Evolutionary conservation across 2,113 vertebrate species (phyloP).

Genomic region (Periophthalmodon schlosseri): DNA sequence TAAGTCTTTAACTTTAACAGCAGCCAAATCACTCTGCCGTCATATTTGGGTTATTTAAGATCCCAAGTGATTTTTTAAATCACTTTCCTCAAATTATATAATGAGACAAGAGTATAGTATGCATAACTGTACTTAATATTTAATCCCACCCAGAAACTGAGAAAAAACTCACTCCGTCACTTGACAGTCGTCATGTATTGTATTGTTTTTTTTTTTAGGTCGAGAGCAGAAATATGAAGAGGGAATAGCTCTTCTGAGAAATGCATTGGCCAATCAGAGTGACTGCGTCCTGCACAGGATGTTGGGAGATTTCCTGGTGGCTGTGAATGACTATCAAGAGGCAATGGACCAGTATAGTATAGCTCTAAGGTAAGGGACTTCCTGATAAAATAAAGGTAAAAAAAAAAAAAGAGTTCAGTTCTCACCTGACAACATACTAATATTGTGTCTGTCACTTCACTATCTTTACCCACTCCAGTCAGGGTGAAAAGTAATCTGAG

Average conservation of each 20-base stretch:
- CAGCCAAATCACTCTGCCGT: neutral
- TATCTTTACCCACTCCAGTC: too few relatives aligned
- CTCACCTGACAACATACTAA: too few relatives aligned
- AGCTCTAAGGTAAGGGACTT: slow-evolving; percentile 86
- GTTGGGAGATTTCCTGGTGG: slow-evolving; percentile 95
- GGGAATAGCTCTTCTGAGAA: slow-evolving; percentile 90
- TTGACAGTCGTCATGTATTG: neutral
- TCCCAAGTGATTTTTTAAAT: too few relatives aligned
- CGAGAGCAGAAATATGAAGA: slow-evolving; percentile 97
- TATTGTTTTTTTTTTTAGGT: slow-evolving; percentile 70
- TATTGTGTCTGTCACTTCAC: too few relatives aligned
- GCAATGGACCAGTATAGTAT: slow-evolving; percentile 99
- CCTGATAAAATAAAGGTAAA: too few relatives aligned
- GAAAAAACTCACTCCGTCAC: too few relatives aligned
- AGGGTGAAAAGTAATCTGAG: too few relatives aligned
- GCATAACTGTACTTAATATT: neutral
- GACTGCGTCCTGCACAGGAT: slow-evolving; percentile 96
- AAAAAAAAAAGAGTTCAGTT: too few relatives aligned
- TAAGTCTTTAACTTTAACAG: slow-evolving; percentile 55
- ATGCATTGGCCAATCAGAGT: slow-evolving; percentile 94
- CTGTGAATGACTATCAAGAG: slow-evolving; percentile 96
- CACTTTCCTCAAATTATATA: neutral
- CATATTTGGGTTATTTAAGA: neutral
- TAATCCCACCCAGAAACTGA: neutral
- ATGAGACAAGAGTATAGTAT: too few relatives aligned